Evolutionary conservation across 2,888 invertebrate genomes (phyloP).

Genomic region (Tholera decimalis): DNA sequence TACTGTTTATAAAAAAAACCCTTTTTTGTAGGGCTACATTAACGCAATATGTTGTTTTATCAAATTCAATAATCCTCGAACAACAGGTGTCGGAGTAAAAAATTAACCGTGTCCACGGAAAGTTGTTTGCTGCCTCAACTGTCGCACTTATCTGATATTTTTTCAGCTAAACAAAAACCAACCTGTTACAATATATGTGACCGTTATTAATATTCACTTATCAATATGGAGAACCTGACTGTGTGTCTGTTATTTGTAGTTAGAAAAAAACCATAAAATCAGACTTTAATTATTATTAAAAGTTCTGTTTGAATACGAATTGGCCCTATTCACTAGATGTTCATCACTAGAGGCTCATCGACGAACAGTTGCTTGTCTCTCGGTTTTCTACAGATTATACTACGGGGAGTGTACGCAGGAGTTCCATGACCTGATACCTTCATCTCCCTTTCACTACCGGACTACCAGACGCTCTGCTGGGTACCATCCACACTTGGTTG

Average conservation of each 20-base stretch:
- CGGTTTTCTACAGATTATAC: no score
- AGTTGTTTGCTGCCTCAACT: slow-evolving; percentile 85
- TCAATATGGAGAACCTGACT: slow-evolving; percentile 21
- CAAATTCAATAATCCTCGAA: slow-evolving; percentile 80
- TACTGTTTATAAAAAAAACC: slow-evolving; percentile 58
- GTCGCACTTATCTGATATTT: slow-evolving; percentile 86
- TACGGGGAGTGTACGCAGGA: no score
- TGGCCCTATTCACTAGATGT: no score
- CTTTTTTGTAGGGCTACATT: slow-evolving; percentile 65
- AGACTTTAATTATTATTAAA: background rate
- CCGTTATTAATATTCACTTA: slow-evolving; percentile 63
- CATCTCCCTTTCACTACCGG: no score
- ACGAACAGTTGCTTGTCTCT: no score
- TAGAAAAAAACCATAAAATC: background rate
- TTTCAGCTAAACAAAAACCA: slow-evolving; percentile 74
- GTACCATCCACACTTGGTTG: no score
- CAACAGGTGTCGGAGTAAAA: slow-evolving; percentile 86
- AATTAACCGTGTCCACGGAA: slow-evolving; percentile 84
- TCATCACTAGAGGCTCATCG: no score
- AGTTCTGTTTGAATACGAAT: no score
- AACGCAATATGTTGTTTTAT: slow-evolving; percentile 79
- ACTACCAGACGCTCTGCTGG: no score
- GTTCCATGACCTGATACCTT: no score
- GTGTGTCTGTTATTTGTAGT: slow-evolving; percentile 18
- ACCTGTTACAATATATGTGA: slow-evolving; percentile 72